Percentiles rank a stretch among this genome's conserved stretches.
Evolutionary conservation across 2,797 vertebrate species (phyloP).

Genomic region (Picus viridis): DNA sequence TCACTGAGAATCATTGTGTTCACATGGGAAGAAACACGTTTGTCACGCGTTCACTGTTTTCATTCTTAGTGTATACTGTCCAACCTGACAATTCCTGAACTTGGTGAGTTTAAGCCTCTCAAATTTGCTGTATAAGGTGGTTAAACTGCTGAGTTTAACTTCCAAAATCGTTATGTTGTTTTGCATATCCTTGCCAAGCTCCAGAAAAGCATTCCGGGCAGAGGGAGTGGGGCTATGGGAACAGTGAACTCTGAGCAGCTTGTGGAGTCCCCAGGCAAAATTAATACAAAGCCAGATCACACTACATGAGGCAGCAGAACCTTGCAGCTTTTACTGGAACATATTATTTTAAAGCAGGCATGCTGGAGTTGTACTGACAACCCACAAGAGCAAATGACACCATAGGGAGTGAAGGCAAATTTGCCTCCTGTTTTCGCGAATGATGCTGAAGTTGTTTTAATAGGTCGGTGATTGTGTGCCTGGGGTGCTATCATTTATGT

Average conservation of each 20-base stretch:
- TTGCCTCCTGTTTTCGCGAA: neutral
- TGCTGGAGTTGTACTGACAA: neutral
- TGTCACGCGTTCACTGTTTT: slow-evolving; percentile 19
- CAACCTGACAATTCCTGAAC: neutral
- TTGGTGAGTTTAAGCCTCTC: slow-evolving; percentile 28
- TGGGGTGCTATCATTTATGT: neutral
- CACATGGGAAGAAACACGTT: slow-evolving; percentile 12
- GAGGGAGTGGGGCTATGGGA: neutral
- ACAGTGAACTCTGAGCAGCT: neutral
- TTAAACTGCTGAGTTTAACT: slow-evolving; percentile 34
- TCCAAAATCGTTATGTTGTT: neutral
- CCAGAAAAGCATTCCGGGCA: neutral
- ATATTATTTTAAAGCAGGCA: neutral
- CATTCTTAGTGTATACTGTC: neutral
- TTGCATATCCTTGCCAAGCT: neutral
- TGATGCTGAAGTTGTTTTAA: neutral
- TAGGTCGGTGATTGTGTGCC: neutral
- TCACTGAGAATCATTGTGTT: neutral
- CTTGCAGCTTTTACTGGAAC: neutral
- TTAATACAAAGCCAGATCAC: neutral
- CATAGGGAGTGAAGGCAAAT: neutral
- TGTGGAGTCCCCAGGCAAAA: neutral
- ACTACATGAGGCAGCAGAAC: neutral
- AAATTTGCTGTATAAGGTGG: neutral
- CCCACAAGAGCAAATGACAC: neutral